Evolutionary conservation across 2,797 vertebrate species (phyloP).

Genomic region (Hippoglossus hippoglossus): DNA sequence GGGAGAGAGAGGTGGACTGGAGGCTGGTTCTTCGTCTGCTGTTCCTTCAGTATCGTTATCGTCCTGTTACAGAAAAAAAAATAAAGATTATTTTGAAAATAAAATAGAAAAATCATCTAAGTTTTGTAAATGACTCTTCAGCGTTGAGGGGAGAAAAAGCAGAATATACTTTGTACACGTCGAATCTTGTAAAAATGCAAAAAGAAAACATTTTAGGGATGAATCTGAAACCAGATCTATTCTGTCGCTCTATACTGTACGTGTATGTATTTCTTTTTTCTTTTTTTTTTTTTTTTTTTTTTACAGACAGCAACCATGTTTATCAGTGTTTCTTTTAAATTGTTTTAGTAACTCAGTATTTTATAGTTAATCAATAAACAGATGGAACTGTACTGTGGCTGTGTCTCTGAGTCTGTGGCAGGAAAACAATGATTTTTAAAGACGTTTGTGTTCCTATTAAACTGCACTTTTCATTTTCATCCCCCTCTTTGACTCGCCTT

Average conservation of each 20-base stretch:
- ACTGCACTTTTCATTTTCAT: not conserved
- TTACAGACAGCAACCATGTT: slow-evolving; percentile 83
- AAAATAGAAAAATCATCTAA: slow-evolving; percentile 82
- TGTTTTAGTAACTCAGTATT: slow-evolving; percentile 88
- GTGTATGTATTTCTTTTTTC: slow-evolving; percentile 75
- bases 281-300: slow-evolving; percentile 78
- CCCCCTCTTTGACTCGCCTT: too few species aligned
- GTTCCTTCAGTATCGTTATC: slow-evolving; percentile 83
- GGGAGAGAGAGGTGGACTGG: slow-evolving; percentile 80
- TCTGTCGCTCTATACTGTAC: slow-evolving; percentile 80
- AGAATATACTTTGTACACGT: slow-evolving; percentile 88
- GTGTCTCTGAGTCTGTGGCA: slow-evolving; percentile 22
- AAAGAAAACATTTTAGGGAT: slow-evolving; percentile 77
- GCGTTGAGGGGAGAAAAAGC: slow-evolving; percentile 70
- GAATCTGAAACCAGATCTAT: slow-evolving; percentile 76
- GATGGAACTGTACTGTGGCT: slow-evolving; percentile 70
- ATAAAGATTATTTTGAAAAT: slow-evolving; percentile 86
- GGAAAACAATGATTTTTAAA: not conserved
- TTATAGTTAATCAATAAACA: slow-evolving; percentile 89
- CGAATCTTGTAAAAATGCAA: slow-evolving; percentile 85
- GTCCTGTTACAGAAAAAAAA: slow-evolving; percentile 83
- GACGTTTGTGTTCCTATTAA: slow-evolving; percentile 2
- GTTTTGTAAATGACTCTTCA: slow-evolving; percentile 88
- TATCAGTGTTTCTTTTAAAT: slow-evolving; percentile 88
- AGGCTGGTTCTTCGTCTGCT: slow-evolving; percentile 89